Percentiles rank a stretch among this genome's conserved stretches.
Conservation (phyloP, 2,113 vertebrate genomes). For the Melanerpes aurifrons region DNA sequence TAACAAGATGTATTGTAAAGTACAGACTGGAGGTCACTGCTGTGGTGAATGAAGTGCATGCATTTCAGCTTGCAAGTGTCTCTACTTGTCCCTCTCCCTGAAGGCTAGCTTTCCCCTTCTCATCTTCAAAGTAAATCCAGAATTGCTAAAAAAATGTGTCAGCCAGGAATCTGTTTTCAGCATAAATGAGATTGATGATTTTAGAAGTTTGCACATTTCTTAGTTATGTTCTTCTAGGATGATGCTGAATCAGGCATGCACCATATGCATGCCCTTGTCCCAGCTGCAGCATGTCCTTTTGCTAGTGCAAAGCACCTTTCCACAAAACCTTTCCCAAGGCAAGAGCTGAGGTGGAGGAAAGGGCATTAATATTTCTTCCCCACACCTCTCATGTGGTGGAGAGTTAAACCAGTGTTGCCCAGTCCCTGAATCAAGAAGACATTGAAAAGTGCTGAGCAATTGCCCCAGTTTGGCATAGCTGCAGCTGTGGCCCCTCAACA, state of each 20-base stretch:
- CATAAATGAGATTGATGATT: constrained; percentile 26
- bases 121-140: constrained; percentile 31
- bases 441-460: not conserved
- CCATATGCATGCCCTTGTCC: not conserved
- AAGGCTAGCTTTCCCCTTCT: constrained; percentile 32
- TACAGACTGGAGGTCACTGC: not conserved
- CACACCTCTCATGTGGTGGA: not conserved
- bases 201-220: not conserved
- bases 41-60: not conserved
- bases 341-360: not conserved
- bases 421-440: not conserved
- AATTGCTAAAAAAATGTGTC: not conserved
- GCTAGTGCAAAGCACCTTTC: not conserved
- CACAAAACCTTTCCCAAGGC: not conserved
- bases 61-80: constrained; percentile 25
- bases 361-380: not conserved
- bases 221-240: constrained; percentile 23
- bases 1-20: not conserved
- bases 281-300: not conserved
- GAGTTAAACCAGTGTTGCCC: not conserved
- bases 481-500: not conserved
- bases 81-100: constrained; percentile 45
- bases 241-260: not conserved
- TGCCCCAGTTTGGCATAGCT: not conserved
- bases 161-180: constrained; percentile 48